phyloP scores from a whole-genome alignment of 2,888 invertebrate genomes.

The Alloscopus bannaensis region DNA sequence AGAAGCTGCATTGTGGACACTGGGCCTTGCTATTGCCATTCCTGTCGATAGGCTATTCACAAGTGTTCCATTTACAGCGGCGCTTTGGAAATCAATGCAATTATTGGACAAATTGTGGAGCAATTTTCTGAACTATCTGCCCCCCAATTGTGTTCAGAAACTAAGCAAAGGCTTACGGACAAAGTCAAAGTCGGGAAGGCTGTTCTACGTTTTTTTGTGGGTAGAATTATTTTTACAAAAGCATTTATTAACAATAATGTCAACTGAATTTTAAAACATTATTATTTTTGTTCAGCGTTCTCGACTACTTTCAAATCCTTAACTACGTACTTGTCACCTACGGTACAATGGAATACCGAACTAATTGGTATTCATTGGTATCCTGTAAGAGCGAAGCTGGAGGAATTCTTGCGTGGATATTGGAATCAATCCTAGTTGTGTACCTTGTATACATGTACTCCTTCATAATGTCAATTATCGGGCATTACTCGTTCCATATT shows the following conservation, averaged over 20 bases:
- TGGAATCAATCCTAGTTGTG: neutral
- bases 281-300: slow-evolving; percentile 8
- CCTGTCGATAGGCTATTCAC: neutral
- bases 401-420: neutral
- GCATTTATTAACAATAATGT: neutral
- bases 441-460: too few species aligned
- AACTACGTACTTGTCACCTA: neutral
- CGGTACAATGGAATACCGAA: slow-evolving; percentile 5
- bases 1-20: neutral
- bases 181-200: too few species aligned
- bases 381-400: neutral
- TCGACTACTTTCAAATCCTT: neutral
- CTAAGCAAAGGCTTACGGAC: too few species aligned
- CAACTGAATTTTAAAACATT: neutral
- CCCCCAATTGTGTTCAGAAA: too few species aligned
- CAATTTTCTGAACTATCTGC: too few species aligned
- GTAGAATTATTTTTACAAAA: too few species aligned
- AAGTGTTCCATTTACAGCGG: neutral
- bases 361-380: neutral
- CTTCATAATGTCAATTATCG: neutral
- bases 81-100: neutral
- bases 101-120: neutral
- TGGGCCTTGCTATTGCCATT: neutral
- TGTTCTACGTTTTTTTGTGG: too few species aligned
- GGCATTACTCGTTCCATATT: neutral